Percentiles rank a stretch among this genome's conserved stretches.
Conservation (phyloP, 1,140 invertebrate genomes). For the Achroia grisella region DNA sequence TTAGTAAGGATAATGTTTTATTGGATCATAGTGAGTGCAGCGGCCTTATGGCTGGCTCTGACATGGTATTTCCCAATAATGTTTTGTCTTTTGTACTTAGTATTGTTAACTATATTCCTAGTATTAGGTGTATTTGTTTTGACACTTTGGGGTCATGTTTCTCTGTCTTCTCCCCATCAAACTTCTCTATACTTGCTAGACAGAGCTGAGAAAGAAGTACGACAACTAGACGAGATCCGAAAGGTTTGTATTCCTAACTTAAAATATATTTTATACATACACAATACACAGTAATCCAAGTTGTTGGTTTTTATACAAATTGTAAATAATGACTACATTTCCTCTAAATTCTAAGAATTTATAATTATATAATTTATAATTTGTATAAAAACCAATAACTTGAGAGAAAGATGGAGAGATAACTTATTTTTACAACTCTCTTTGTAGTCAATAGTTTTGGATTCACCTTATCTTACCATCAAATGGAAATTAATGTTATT, state of each 20-base stretch:
- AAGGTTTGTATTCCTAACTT: constrained; percentile 30
- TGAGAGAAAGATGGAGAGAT: too few relatives aligned
- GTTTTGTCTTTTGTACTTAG: constrained; percentile 39
- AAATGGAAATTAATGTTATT: too few relatives aligned
- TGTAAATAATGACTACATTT: too few relatives aligned
- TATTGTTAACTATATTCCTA: constrained; percentile 37
- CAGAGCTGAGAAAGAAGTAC: constrained; percentile 61
- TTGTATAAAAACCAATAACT: too few relatives aligned
- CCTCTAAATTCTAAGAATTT: too few relatives aligned
- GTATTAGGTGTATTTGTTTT: constrained; percentile 38
- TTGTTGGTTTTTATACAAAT: too few relatives aligned
- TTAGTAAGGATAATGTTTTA: constrained; percentile 35
- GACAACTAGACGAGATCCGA: constrained; percentile 48
- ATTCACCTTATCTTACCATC: too few relatives aligned
- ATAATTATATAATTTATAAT: too few relatives aligned
- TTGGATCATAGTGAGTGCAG: constrained; percentile 32
- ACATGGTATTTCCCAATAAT: constrained; percentile 45
- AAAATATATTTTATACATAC: too few relatives aligned
- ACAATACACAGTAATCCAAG: too few relatives aligned
- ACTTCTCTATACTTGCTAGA: constrained; percentile 59
- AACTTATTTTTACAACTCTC: too few relatives aligned
- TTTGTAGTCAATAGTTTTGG: too few relatives aligned
- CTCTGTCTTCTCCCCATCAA: constrained; percentile 66
- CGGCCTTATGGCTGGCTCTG: constrained; percentile 31
- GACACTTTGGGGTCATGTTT: constrained; percentile 61